Conservation (phyloP, 2,113 vertebrate species). For the Motacilla tschutschensis region DNA sequence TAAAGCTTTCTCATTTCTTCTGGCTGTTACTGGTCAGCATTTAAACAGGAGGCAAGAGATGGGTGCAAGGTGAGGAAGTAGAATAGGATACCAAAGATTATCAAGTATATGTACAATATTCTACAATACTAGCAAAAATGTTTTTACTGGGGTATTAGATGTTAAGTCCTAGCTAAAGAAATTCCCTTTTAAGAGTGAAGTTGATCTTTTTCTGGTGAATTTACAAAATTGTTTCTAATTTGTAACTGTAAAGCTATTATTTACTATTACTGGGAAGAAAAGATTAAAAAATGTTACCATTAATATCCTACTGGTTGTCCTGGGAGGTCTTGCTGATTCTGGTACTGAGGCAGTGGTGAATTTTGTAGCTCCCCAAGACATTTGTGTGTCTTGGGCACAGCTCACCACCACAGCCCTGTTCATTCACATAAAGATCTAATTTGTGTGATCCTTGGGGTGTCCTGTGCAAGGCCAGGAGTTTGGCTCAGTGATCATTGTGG, state of each 20-base stretch:
- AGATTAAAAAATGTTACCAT: not conserved
- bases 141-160: not conserved
- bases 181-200: not conserved
- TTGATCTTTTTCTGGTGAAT: not conserved
- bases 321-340: constrained; percentile 40
- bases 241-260: not conserved
- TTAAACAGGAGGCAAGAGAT: not conserved
- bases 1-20: not conserved
- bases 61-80: not conserved
- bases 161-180: not conserved
- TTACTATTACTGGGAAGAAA: not conserved
- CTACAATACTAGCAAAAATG: not conserved
- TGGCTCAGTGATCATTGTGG: not conserved
- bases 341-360: constrained; percentile 60
- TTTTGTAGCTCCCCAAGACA: constrained; percentile 58
- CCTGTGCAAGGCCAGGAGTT: not conserved
- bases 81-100: not conserved
- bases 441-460: not conserved
- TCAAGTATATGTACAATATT: not conserved
- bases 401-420: constrained; percentile 57
- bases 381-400: constrained; percentile 56
- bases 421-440: not conserved
- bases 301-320: constrained; percentile 51
- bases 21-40: not conserved
- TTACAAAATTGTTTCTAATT: not conserved